Conservation (phyloP, 2,888 invertebrate species). For the Sarcophaga subvicina region DNA sequence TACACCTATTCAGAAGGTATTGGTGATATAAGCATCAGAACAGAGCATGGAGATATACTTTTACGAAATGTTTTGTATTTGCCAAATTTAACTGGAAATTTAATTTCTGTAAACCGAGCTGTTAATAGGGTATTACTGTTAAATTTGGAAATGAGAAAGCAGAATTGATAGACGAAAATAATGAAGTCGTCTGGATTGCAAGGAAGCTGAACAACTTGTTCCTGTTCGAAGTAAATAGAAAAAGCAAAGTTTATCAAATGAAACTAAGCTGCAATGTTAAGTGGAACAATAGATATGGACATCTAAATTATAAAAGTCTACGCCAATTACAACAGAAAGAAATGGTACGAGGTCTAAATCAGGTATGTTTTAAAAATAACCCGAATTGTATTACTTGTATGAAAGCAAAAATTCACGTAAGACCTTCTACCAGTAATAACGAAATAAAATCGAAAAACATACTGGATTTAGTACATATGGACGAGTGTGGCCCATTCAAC, state of each 20-base stretch:
- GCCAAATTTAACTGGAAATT: constrained; percentile 51
- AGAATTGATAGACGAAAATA: neutral
- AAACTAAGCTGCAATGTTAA: neutral
- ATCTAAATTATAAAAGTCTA: constrained; percentile 13
- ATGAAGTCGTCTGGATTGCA: neutral
- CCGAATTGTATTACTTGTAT: too few relatives aligned
- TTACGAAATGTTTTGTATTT: constrained; percentile 52
- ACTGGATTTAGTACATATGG: too few relatives aligned
- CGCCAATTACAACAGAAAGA: constrained; percentile 6
- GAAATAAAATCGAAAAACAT: too few relatives aligned
- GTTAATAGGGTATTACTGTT: constrained; percentile 1
- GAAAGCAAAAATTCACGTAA: too few relatives aligned
- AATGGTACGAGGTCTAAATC: constrained; percentile 25
- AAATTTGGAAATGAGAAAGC: neutral
- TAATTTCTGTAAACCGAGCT: constrained; percentile 38
- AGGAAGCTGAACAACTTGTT: neutral
- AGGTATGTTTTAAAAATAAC: constrained; percentile 5
- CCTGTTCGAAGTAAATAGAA: neutral
- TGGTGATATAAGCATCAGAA: constrained; percentile 31
- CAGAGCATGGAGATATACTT: constrained; percentile 18
- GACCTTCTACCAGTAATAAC: too few relatives aligned
- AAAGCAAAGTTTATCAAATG: constrained; percentile 20
- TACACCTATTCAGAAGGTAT: constrained; percentile 38
- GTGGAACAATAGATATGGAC: constrained; percentile 29
- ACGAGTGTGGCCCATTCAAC: too few relatives aligned